Evolutionary conservation across 2,888 invertebrate species (phyloP), one percentile per base, ranked within the genome.

Genomic region (Heliconius charithonia): DNA sequence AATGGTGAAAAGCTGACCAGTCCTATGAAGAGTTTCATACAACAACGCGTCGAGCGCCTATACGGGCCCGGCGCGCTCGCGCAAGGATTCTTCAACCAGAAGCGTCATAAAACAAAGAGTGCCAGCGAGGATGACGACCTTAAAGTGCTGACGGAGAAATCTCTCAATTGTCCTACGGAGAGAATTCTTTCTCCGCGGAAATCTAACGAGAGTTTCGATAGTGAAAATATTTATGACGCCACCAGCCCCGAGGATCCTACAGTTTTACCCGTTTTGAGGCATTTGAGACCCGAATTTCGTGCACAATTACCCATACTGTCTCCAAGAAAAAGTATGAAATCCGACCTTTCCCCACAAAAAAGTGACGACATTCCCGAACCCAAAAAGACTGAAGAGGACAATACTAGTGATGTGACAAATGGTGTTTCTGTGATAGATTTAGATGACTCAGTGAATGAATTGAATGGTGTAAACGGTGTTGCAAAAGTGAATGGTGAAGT

Each of bases 21-120:
- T 84, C 95, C 96, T 27, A 95, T 96, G 87, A 96, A 96, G 87
- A 97, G 98, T 72, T 98, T 98, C 86, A 98, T 98, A 67, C 97
- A 98, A 87, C 98, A 98, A 87, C 96, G 98, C 69, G 98, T 98
- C 1, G 98, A 98, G 86, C 95, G 98, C 75, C 92, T 98, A 3
- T 98, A 98, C 88, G 98, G 98, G 0, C 98, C 98, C 0, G 97
- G 98, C 7, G 98, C 98, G 2, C 89, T 98, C 56, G 98, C 98
- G 2, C 98, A 98, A 89, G 97, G 97, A 1, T 98, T 98, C 89
- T 97, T 98, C 89, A 96, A 97, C 83, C 96, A 96, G 84, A 96
- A 96, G 85, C 90, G 96, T 12, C 94, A 95, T 81, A 95, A 95
- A 84, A 86, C 90, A 29, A 93, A 93, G 74, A 93, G 93, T 76